Conservation (phyloP, 1,140 invertebrate species). For the Bombus breviceps region DNA sequence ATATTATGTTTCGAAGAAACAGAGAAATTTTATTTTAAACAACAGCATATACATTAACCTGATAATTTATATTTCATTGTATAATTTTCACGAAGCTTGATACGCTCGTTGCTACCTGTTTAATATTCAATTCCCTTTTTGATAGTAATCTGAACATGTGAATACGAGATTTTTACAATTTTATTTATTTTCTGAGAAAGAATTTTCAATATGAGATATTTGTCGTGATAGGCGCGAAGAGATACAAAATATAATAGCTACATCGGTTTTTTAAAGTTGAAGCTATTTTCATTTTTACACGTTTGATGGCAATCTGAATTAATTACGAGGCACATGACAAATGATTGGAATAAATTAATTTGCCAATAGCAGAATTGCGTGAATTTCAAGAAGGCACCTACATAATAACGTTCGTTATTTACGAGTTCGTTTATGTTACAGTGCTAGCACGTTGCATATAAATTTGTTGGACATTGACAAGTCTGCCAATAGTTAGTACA, state of each 20-base stretch:
- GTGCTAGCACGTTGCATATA: background rate
- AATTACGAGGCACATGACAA: background rate
- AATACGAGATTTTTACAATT: background rate
- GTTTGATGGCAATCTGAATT: background rate
- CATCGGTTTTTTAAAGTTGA: background rate
- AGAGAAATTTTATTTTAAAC: too few relatives aligned
- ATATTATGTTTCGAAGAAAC: background rate
- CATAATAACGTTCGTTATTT: background rate
- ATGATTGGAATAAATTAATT: background rate
- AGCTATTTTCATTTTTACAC: background rate
- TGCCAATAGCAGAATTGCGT: background rate
- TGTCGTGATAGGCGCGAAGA: background rate
- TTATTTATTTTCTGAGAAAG: background rate
- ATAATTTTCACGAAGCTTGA: background rate
- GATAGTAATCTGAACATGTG: background rate
- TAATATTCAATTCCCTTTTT: background rate
- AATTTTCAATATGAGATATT: background rate
- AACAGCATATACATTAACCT: too few relatives aligned
- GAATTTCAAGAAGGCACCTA: background rate
- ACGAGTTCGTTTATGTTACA: background rate
- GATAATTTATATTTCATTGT: too few relatives aligned
- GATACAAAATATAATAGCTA: background rate
- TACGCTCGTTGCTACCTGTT: background rate
- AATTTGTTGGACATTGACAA: conserved; percentile 8
- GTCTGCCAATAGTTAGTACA: background rate